Evolutionary conservation across 2,888 invertebrate species (phyloP).

Genomic region (Psylliodes chrysocephalus): DNA sequence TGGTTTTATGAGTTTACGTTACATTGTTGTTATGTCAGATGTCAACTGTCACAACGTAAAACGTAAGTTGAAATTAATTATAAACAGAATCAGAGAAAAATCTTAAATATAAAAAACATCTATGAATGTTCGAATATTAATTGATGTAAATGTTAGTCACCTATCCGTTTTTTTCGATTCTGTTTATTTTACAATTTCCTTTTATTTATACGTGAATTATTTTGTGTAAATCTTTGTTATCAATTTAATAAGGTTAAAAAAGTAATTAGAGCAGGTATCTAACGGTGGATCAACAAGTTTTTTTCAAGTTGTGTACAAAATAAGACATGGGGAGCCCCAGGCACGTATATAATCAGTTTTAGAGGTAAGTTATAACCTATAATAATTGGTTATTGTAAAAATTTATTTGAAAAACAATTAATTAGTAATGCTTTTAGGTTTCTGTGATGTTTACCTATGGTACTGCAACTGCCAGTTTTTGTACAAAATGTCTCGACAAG

Average conservation of each 20-base stretch:
- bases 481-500: constrained; percentile 69
- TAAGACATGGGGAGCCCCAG: background rate
- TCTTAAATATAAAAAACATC: background rate
- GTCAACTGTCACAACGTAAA: constrained; percentile 6
- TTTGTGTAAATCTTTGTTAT: background rate
- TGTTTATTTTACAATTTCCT: background rate
- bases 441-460: constrained; percentile 23
- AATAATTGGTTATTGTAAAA: background rate
- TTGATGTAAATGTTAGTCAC: background rate
- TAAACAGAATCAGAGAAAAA: background rate
- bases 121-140: constrained; percentile 5
- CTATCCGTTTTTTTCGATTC: background rate
- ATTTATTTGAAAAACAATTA: background rate
- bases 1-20: background rate
- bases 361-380: background rate
- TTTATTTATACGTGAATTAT: background rate
- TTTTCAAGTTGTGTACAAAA: constrained; percentile 3
- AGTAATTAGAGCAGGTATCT: background rate
- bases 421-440: constrained; percentile 5
- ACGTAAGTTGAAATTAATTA: background rate
- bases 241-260: background rate
- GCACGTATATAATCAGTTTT: background rate
- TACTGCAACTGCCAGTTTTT: constrained; percentile 8
- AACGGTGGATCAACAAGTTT: constrained; percentile 16
- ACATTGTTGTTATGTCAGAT: background rate